phyloP scores from a whole-genome alignment of 2,797 vertebrate species.

The Trichosurus vulpecula region DNA sequence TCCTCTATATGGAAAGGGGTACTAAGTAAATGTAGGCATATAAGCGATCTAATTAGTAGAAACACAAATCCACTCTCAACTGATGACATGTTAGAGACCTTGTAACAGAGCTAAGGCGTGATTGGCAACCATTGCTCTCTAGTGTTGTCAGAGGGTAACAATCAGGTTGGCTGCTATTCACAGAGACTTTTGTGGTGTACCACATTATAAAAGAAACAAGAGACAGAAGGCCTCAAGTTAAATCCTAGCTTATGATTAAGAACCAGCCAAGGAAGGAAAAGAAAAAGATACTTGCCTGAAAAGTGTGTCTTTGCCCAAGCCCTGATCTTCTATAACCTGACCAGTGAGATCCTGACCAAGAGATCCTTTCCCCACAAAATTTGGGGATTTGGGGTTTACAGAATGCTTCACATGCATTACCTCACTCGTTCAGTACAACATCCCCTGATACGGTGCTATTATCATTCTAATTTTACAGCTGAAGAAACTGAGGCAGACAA shows the following conservation, averaged over 20 bases:
- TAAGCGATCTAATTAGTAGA: too few relatives aligned
- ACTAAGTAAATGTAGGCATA: too few relatives aligned
- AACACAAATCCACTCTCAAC: too few relatives aligned
- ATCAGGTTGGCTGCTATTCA: background rate
- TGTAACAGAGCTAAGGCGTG: background rate
- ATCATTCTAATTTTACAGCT: background rate
- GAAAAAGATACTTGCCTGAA: background rate
- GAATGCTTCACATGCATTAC: background rate
- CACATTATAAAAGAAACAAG: background rate
- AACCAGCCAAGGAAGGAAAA: background rate
- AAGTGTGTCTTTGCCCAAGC: background rate
- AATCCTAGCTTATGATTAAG: background rate
- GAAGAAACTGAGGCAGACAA: background rate
- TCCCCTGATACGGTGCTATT: background rate
- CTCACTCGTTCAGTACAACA: background rate
- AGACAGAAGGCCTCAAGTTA: background rate
- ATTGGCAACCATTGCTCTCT: background rate
- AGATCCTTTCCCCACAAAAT: background rate
- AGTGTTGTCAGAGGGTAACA: background rate
- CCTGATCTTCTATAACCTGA: background rate
- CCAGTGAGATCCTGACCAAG: background rate
- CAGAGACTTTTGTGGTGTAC: background rate
- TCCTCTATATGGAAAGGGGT: too few relatives aligned
- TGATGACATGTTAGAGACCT: background rate
- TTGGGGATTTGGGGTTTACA: too few relatives aligned